Evolutionary conservation across 2,888 invertebrate species (phyloP).

Genomic region (Nemotelus pantherinus): DNA sequence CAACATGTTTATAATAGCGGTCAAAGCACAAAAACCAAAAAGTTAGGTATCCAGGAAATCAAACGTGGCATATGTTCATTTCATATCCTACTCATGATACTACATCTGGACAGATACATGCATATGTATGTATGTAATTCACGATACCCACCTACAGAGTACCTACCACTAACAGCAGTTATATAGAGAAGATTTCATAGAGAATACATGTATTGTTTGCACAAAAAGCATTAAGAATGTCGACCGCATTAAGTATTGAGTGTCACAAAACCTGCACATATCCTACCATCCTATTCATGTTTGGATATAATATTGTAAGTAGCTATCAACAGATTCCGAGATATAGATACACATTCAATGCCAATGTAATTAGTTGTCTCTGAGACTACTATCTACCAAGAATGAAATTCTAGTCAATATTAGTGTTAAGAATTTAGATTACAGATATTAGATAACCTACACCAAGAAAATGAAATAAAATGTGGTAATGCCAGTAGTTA

Average conservation of each 20-base stretch:
- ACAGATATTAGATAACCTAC: neutral
- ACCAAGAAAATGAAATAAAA: too few species aligned
- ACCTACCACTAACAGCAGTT: too few species aligned
- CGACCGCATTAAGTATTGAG: constrained; percentile 9
- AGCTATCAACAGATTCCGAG: constrained; percentile 7
- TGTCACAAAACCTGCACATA: constrained; percentile 37
- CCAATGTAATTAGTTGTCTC: constrained; percentile 18
- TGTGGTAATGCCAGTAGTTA: too few species aligned
- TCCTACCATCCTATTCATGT: constrained; percentile 22
- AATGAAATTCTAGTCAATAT: constrained; percentile 28
- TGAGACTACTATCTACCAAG: neutral
- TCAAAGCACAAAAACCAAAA: too few species aligned
- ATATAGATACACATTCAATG: constrained; percentile 10
- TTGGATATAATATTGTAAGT: neutral
- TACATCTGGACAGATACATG: too few species aligned
- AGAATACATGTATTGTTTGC: constrained; percentile 19
- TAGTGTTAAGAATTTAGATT: constrained; percentile 14
- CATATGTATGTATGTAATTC: too few species aligned
- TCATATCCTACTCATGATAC: too few species aligned
- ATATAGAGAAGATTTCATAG: too few species aligned
- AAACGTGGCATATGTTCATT: too few species aligned
- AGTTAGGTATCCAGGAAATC: too few species aligned
- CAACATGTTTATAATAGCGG: too few species aligned
- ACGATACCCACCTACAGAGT: too few species aligned
- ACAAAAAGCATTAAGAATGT: constrained; percentile 17